Evolutionary conservation across 1,140 invertebrate genomes (phyloP), one percentile per base, ranked within the genome.

Genomic region (Venustaconcha ellipsiformis): DNA sequence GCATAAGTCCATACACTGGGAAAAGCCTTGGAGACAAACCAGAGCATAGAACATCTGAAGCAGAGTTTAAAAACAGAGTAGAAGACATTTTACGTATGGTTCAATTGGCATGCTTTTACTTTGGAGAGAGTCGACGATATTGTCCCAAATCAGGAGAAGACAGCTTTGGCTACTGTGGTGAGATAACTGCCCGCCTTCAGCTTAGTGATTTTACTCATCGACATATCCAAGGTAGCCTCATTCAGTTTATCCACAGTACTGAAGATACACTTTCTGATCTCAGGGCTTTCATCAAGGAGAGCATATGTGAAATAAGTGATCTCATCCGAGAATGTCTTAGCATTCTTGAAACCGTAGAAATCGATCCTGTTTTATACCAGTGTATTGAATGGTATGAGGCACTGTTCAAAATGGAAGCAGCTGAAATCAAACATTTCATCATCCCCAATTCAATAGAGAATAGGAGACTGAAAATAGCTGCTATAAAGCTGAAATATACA

Each of bases 321-420:
- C 48, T 81, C 13, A 74, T 81, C 12, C 57, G 74, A 57, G 72
- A 81, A 70, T 81, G 80, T 56, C 74, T 76, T 65, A 78, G 71
- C 37, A 48, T n/a, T 56, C 67, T 78, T 6, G 62, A 71, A 56
- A 57, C 56, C 18, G 57, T 62, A 17, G 70, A 76, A 20, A 56
- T 66, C 14, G 20, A 65, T 30, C 57, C n/a, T 1, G 65, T 57
- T 14, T 75, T 76, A 17, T 71, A 66, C n/a, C 63, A 17, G 20
- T 55, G 55, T 15, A 64, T 81, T 1, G 37, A 37, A n/a, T 65
- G 70, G 73, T 76, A 76, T 55, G 70, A 72, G 59, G 23, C 20
- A 15, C 66, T 78, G 48, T 81, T 81, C 57, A 73, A 74, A 55
- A 68, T 56, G 0, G 20, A 60, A n/a, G 48, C 59, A 18, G 15